These are phyloP conservation scores for Orius laevigatus DNA, from an alignment of 1,140 invertebrate genomes.

Conservation along the genomic window DNA sequence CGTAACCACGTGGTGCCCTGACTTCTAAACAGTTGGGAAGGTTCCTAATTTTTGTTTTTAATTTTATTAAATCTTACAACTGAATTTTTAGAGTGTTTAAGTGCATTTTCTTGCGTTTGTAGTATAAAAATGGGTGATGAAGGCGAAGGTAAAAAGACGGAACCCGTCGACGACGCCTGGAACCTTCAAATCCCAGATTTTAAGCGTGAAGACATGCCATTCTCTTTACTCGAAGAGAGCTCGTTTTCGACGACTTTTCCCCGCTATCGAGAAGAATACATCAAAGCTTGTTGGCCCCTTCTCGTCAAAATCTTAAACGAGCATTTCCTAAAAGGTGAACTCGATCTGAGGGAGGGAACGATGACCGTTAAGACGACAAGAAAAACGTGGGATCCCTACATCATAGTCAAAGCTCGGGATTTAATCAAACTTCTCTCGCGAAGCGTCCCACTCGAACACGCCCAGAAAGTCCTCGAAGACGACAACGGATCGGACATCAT, in stretches of 20 bases:
- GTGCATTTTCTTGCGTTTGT: too few species aligned
- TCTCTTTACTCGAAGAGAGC: constrained; percentile 59
- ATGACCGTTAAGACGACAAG: constrained; percentile 91
- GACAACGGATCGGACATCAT: constrained; percentile 91
- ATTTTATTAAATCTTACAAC: too few species aligned
- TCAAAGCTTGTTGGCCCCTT: constrained; percentile 90
- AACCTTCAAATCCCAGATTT: constrained; percentile 79
- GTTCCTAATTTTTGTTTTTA: too few species aligned
- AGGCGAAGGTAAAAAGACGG: constrained; percentile 16
- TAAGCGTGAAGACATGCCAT: constrained; percentile 76
- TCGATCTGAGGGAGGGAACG: constrained; percentile 89
- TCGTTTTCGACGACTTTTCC: constrained; percentile 70
- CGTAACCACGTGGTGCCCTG: neutral
- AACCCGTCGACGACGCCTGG: constrained; percentile 72
- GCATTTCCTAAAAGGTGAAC: constrained; percentile 69
- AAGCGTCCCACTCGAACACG: constrained; percentile 95
- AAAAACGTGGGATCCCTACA: constrained; percentile 98
- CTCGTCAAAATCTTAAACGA: constrained; percentile 70
- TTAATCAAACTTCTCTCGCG: constrained; percentile 88
- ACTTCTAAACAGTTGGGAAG: too few species aligned
- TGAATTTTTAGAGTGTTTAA: too few species aligned
- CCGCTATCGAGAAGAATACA: constrained; percentile 91
- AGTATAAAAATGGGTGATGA: neutral
- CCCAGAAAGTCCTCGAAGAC: constrained; percentile 68
- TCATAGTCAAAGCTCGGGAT: constrained; percentile 92